phyloP scores from a whole-genome alignment of 2,888 invertebrate species.

The Colostygia pectinataria region DNA sequence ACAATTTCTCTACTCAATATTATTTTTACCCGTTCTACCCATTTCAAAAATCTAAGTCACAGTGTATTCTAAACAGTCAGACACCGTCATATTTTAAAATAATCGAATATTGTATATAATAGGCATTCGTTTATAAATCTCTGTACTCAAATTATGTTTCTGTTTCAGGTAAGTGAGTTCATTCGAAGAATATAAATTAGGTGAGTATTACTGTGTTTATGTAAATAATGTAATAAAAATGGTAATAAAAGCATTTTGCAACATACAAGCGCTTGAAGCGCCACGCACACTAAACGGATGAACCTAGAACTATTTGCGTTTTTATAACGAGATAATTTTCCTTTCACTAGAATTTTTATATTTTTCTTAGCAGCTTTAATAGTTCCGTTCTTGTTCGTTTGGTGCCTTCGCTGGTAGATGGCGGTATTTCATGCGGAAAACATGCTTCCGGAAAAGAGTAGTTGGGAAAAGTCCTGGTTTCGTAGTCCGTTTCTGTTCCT shows the following conservation, averaged over 20 bases:
- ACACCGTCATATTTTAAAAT: too few relatives aligned
- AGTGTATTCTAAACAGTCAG: too few relatives aligned
- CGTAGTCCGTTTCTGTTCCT: too few relatives aligned
- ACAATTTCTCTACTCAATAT: too few relatives aligned
- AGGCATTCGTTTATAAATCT: too few relatives aligned
- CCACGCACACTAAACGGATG: conserved; percentile 13
- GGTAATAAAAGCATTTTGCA: background rate
- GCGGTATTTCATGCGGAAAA: conserved; percentile 13
- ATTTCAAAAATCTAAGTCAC: too few relatives aligned
- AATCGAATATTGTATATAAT: too few relatives aligned
- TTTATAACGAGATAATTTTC: conserved; percentile 10
- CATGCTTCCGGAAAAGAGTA: too few relatives aligned
- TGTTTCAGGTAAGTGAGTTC: conserved; percentile 16
- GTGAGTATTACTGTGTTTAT: background rate
- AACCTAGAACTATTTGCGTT: conserved; percentile 21
- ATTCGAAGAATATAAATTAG: background rate
- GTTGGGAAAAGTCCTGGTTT: too few relatives aligned
- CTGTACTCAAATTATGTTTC: background rate
- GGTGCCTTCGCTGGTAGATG: conserved; percentile 24
- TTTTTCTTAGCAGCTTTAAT: conserved; percentile 23
- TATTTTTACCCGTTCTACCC: too few relatives aligned
- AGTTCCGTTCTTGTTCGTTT: conserved; percentile 21
- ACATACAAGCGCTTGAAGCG: conserved; percentile 8
- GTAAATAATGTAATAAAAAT: background rate
- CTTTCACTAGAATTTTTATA: conserved; percentile 27